Percentiles rank a stretch among this genome's conserved stretches.
Evolutionary conservation across 1,140 invertebrate genomes (phyloP).

Genomic region (Atopsyche davidsoni): DNA sequence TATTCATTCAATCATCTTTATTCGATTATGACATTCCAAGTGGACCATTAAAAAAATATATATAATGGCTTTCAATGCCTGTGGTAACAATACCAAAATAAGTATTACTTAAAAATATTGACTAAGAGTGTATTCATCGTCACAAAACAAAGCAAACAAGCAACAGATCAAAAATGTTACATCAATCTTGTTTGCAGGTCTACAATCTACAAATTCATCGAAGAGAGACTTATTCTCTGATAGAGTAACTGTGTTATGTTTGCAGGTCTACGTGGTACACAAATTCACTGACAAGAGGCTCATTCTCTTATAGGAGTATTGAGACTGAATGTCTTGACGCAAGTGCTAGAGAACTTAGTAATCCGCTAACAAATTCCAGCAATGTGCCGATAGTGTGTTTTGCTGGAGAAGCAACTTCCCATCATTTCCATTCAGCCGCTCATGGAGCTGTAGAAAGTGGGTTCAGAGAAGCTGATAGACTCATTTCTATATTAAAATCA

Average conservation of each 20-base stretch:
- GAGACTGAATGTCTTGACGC: conserved; percentile 20
- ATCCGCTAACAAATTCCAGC: conserved; percentile 31
- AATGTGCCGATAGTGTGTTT: conserved; percentile 48
- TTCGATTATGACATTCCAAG: too few relatives aligned
- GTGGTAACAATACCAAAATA: too few relatives aligned
- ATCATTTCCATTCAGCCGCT: conserved; percentile 65
- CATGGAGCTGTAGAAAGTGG: conserved; percentile 77
- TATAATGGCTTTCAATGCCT: too few relatives aligned
- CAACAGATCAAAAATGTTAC: too few relatives aligned
- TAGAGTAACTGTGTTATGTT: conserved; percentile 24
- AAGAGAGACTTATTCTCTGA: too few relatives aligned
- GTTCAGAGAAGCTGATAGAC: conserved; percentile 67
- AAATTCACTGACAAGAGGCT: conserved; percentile 58
- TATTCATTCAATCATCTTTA: too few relatives aligned
- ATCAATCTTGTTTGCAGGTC: too few relatives aligned
- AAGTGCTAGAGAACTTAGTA: conserved; percentile 21
- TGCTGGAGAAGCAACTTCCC: conserved; percentile 66
- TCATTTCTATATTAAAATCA: conserved; percentile 17
- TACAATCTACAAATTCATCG: too few relatives aligned
- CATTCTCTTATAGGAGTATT: conserved; percentile 56
- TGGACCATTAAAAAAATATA: too few relatives aligned
- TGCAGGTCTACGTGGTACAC: conserved; percentile 55
- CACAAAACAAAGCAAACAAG: too few relatives aligned
- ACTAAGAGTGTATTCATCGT: too few relatives aligned
- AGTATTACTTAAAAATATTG: too few relatives aligned